phyloP scores from a whole-genome alignment of 2,113 vertebrate species.

The Embiotoca jacksoni region DNA sequence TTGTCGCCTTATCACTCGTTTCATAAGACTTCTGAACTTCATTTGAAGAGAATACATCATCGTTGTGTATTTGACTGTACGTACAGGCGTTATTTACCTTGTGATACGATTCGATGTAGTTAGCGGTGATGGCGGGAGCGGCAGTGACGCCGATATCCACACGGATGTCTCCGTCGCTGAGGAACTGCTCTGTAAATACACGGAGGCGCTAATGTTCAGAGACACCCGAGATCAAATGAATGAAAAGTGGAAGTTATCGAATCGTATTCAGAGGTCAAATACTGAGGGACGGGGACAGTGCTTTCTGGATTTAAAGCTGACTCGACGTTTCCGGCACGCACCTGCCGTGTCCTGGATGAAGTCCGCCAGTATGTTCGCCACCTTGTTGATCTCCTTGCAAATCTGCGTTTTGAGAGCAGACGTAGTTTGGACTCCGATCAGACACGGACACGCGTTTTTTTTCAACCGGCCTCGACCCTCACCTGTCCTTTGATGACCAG shows the following conservation, averaged over 20 bases:
- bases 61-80: too few relatives aligned
- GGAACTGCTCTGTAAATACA: slow-evolving; percentile 83
- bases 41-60: too few relatives aligned
- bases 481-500: slow-evolving; percentile 90
- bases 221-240: not conserved
- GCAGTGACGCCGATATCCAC: slow-evolving; percentile 84
- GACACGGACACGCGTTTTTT: too few relatives aligned
- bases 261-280: too few relatives aligned
- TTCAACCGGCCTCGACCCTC: slow-evolving; percentile 40
- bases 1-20: too few relatives aligned
- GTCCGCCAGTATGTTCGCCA: slow-evolving; percentile 86
- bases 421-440: too few relatives aligned
- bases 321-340: slow-evolving; percentile 49
- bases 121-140: slow-evolving; percentile 82
- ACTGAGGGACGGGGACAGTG: too few relatives aligned
- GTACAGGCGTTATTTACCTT: slow-evolving; percentile 79
- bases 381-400: slow-evolving; percentile 90
- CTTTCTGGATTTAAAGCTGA: too few relatives aligned
- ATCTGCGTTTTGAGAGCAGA: slow-evolving; percentile 81
- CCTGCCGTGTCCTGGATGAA: slow-evolving; percentile 88
- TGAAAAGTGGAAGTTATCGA: not conserved
- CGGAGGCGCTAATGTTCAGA: not conserved
- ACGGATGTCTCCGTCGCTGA: slow-evolving; percentile 83
- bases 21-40: too few relatives aligned
- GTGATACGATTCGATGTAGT: slow-evolving; percentile 90